Evolutionary conservation across 2,888 invertebrate species (phyloP).

Genomic region (Rapana venosa): DNA sequence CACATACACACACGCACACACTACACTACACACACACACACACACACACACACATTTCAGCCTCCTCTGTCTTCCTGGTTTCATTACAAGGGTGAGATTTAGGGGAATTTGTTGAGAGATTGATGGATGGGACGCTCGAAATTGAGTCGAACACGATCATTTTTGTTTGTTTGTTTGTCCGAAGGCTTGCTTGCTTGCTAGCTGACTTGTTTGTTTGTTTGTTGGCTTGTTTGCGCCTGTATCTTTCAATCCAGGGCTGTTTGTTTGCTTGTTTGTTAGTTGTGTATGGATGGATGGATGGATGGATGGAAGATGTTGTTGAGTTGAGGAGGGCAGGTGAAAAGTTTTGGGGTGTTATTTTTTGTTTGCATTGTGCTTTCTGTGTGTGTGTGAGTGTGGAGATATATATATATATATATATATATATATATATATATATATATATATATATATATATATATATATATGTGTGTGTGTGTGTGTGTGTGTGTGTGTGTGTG

Average conservation of each 20-base stretch:
- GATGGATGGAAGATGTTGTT: too few relatives aligned
- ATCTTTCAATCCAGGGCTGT: too few relatives aligned
- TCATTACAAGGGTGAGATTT: neutral
- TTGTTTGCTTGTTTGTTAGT: too few relatives aligned
- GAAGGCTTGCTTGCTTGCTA: neutral
- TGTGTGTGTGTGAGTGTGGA: neutral
- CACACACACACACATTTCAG: neutral
- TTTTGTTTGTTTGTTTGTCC: neutral
- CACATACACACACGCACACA: too few relatives aligned
- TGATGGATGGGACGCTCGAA: neutral
- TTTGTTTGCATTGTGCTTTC: too few relatives aligned
- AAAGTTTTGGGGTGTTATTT: too few relatives aligned
- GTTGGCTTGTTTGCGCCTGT: neutral
- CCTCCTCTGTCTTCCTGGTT: neutral
- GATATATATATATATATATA: too few relatives aligned
- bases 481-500: neutral
- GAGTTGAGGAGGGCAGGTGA: too few relatives aligned
- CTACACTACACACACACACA: too few relatives aligned
- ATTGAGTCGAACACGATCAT: neutral
- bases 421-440: too few relatives aligned
- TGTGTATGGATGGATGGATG: too few relatives aligned
- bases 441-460: neutral
- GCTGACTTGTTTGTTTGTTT: neutral
- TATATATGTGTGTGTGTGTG: neutral
- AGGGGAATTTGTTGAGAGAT: neutral